Percentiles rank a stretch among this genome's conserved stretches.
These are phyloP conservation scores for Malachius bipustulatus DNA, from an alignment of 2,888 invertebrate species.

Conservation along the genomic window DNA sequence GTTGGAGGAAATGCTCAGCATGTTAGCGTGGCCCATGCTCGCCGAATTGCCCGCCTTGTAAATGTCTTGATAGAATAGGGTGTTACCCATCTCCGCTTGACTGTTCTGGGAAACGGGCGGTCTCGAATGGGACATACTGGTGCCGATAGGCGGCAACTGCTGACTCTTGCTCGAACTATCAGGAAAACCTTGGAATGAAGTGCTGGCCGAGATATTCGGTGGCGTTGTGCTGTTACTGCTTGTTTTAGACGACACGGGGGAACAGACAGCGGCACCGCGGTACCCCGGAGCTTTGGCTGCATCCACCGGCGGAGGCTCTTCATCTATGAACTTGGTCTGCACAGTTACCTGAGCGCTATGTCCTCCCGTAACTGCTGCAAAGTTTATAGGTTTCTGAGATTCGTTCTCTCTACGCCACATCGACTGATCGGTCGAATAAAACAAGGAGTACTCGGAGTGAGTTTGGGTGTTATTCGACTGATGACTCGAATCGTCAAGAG, in stretches of 20 bases:
- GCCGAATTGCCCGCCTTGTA: constrained; percentile 23
- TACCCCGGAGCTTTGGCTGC: constrained; percentile 87
- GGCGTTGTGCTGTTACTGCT: constrained; percentile 44
- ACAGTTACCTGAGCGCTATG: constrained; percentile 27
- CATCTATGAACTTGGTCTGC: constrained; percentile 40
- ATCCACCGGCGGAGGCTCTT: constrained; percentile 55
- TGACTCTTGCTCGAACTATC: constrained; percentile 26
- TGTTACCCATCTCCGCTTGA: constrained; percentile 21
- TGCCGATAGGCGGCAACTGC: constrained; percentile 31
- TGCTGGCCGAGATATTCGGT: constrained; percentile 32
- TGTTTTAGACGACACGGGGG: constrained; percentile 57
- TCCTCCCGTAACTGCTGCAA: constrained; percentile 56
- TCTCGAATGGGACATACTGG: constrained; percentile 29
- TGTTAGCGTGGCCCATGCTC: constrained; percentile 24
- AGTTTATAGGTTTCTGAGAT: constrained; percentile 52
- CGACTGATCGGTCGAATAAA: constrained; percentile 62
- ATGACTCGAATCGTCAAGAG: constrained; percentile 6
- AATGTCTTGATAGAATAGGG: constrained; percentile 23
- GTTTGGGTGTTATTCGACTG: constrained; percentile 28
- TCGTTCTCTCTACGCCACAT: constrained; percentile 50
- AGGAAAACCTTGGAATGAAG: constrained; percentile 25
- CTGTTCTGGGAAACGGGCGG: constrained; percentile 20
- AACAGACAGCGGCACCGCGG: constrained; percentile 65
- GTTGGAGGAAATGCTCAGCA: constrained; percentile 38
- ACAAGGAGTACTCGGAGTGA: constrained; percentile 74